Base-by-base conservation (phyloP, 1,140 invertebrate species). In the Forficula auricularia region DNA sequence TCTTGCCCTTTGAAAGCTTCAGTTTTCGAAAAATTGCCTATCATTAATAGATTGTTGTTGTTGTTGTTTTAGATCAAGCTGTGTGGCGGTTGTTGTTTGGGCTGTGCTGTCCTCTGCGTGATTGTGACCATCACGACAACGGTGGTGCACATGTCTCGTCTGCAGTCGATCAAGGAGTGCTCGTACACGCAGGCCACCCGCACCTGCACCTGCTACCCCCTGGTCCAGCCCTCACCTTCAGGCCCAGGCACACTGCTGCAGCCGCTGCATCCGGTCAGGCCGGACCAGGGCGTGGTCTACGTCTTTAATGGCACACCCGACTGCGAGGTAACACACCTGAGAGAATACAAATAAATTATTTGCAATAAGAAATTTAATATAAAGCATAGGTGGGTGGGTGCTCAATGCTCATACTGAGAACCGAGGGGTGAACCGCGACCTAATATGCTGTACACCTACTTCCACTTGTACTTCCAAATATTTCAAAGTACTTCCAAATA, bases 41-140 rank as follows among this genome's bases (percentile, higher is more conserved):
- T n/a, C n/a, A n/a, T n/a, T n/a, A n/a, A n/a, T n/a, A 27, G 22
- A 6, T 4, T 10, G 22, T 27, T 27, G 22, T 27, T 27, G 42
- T 42, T 49, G 50, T 46, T 54, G 45, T 67, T 65, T 19, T 63
- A 87, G 84, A 84, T 89, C 50, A 88, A 88, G 65, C 68, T 87
- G 22, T 82, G 80, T 32, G 83, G 83, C 3, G 76, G 79, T 2
- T 84, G 81, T 56, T 85, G 82, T 47, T 63, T 88, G 15, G 75
- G 84, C 2, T 86, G 81, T 50, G 82, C 83, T 1, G 61, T 86
- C 22, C 79, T 84, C 1, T 88, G 84, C 57, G 80, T 87, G 10
- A 65, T 87, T 35, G 83, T 90, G 32, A 89, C 85, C 8, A 83
- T 91, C 13, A 89, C 86, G 2, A 91, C 86, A 0, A 89, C 84